Percentiles rank a stretch among this genome's conserved stretches.
Evolutionary conservation across 2,888 invertebrate species (phyloP).

Genomic region (Epinotia demarniana): DNA sequence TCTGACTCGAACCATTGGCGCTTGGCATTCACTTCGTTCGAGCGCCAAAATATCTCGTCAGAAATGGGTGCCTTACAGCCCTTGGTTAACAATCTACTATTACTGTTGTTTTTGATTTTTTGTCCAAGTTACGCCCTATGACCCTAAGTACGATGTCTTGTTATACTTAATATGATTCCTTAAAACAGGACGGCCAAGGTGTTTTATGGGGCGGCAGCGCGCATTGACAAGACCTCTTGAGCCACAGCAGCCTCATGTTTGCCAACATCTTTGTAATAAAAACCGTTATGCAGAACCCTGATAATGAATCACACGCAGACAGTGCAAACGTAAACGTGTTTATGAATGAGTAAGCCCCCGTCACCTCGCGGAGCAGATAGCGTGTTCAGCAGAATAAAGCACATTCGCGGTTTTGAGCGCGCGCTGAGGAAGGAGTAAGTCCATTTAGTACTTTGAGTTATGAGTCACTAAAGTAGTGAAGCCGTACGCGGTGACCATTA

Average conservation of each 20-base stretch:
- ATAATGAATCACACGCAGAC: conserved; percentile 35
- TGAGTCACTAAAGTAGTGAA: conserved; percentile 51
- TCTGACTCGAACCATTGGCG: too few relatives aligned
- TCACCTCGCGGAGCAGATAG: conserved; percentile 22
- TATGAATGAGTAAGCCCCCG: conserved; percentile 37
- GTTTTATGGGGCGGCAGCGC: too few relatives aligned
- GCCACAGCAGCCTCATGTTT: neutral
- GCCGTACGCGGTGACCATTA: conserved; percentile 50
- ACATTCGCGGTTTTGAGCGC: conserved; percentile 36
- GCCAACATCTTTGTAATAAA: neutral
- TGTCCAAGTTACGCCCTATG: too few relatives aligned
- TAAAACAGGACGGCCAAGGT: too few relatives aligned
- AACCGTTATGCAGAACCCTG: conserved; percentile 9
- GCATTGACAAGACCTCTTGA: neutral
- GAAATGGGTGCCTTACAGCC: too few relatives aligned
- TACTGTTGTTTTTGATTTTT: too few relatives aligned
- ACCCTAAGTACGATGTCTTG: too few relatives aligned
- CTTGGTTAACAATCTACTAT: too few relatives aligned
- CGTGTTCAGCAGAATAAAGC: neutral
- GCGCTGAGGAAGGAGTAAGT: conserved; percentile 29
- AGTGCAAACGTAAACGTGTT: conserved; percentile 39
- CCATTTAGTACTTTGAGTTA: conserved; percentile 24
- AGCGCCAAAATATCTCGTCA: too few relatives aligned
- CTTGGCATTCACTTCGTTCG: too few relatives aligned
- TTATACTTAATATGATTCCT: too few relatives aligned